Percentiles rank a stretch among this genome's conserved stretches.
phyloP scores from a whole-genome alignment of 35 echinoderm and acorn worm species.

The Chiridota heheva region DNA sequence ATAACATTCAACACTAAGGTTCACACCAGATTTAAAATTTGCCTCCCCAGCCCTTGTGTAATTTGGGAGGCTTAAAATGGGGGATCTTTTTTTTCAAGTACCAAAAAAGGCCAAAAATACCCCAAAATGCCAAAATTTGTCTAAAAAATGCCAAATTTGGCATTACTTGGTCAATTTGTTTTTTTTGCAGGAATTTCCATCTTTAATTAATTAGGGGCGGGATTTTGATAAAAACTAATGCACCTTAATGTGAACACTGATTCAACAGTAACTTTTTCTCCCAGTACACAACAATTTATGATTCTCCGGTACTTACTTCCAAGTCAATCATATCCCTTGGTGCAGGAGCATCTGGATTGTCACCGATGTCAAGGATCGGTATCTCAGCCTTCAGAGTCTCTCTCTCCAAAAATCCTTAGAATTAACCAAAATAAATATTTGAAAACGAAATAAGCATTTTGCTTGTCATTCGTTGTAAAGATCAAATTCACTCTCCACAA shows the following conservation, averaged over 20 bases:
- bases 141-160: too few relatives aligned
- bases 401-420: conserved; percentile 92
- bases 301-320: conserved; percentile 84
- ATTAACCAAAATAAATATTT: conserved; percentile 1
- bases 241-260: not conserved
- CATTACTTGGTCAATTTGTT: too few relatives aligned
- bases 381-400: conserved; percentile 80
- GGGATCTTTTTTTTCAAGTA: too few relatives aligned
- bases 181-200: too few relatives aligned
- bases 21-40: too few relatives aligned
- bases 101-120: too few relatives aligned
- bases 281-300: too few relatives aligned
- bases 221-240: not conserved
- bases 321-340: conserved; percentile 98
- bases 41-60: too few relatives aligned
- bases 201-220: not conserved
- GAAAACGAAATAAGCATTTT: not conserved
- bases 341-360: conserved; percentile 87
- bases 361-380: conserved; percentile 72
- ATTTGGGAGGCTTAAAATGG: too few relatives aligned
- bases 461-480: not conserved
- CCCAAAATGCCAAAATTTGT: too few relatives aligned
- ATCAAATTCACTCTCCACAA: not conserved
- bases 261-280: too few relatives aligned
- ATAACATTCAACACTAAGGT: too few relatives aligned